Percentiles rank a stretch among this genome's conserved stretches.
phyloP scores from a whole-genome alignment of 1,140 invertebrate genomes.

The Aphelinus atriplicis region DNA sequence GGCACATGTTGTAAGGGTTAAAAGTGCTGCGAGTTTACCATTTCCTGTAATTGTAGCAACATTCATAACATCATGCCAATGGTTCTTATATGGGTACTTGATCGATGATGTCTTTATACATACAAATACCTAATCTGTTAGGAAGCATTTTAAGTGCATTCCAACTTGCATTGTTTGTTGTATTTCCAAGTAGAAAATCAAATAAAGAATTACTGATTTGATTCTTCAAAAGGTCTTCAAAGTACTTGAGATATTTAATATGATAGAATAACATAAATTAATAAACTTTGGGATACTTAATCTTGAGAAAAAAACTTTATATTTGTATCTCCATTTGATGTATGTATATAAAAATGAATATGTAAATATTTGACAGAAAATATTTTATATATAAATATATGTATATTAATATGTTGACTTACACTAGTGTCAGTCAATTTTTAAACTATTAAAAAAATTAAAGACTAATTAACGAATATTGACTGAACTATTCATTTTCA shows the following conservation, averaged over 20 bases:
- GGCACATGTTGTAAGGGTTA: slow-evolving; percentile 77
- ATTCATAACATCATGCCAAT: slow-evolving; percentile 78
- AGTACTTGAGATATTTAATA: no score
- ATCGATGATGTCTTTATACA: slow-evolving; percentile 77
- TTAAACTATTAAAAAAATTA: no score
- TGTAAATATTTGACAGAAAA: no score
- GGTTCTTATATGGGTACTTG: slow-evolving; percentile 79
- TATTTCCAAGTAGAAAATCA: slow-evolving; percentile 70
- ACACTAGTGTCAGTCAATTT: no score
- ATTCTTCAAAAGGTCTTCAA: slow-evolving; percentile 20
- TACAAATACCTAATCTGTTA: slow-evolving; percentile 79
- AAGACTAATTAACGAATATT: no score
- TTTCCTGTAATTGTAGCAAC: slow-evolving; percentile 81
- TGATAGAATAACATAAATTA: not conserved
- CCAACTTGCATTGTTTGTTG: slow-evolving; percentile 76
- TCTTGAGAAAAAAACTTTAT: not conserved
- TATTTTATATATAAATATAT: no score
- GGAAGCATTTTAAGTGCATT: slow-evolving; percentile 74
- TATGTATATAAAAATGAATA: no score
- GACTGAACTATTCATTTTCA: no score
- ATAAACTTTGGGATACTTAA: not conserved
- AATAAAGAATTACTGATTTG: slow-evolving; percentile 53
- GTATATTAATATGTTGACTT: no score
- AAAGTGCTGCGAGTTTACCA: slow-evolving; percentile 80
- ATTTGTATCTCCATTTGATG: not conserved